Conservation (phyloP, 2,888 invertebrate species). For the Drosophila formosana region DNA sequence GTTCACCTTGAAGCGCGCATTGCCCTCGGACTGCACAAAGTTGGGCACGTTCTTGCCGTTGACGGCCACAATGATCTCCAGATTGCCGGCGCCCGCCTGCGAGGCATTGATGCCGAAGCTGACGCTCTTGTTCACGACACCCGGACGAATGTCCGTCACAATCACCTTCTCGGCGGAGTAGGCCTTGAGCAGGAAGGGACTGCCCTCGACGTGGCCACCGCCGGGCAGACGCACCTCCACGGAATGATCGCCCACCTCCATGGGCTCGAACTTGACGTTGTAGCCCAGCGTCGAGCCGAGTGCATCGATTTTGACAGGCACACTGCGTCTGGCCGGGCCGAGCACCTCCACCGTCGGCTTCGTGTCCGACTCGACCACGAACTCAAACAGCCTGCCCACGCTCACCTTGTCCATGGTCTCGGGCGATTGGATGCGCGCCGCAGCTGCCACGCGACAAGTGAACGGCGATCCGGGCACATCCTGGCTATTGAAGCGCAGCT, state of each 20-base stretch:
- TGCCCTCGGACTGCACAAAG: slow-evolving; percentile 98
- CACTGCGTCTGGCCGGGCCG: slow-evolving; percentile 90
- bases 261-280: slow-evolving; percentile 91
- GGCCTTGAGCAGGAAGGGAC: slow-evolving; percentile 97
- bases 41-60: slow-evolving; percentile 98
- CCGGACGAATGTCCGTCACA: slow-evolving; percentile 96
- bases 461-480: slow-evolving; percentile 93
- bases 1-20: slow-evolving; percentile 96
- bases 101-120: slow-evolving; percentile 96
- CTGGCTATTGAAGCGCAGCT: slow-evolving; percentile 97
- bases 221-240: slow-evolving; percentile 89
- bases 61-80: slow-evolving; percentile 98
- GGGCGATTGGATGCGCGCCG: slow-evolving; percentile 93
- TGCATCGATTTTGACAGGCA: slow-evolving; percentile 88
- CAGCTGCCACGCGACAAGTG: slow-evolving; percentile 88
- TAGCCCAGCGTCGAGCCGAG: slow-evolving; percentile 84
- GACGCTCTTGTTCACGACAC: slow-evolving; percentile 95
- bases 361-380: slow-evolving; percentile 94
- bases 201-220: slow-evolving; percentile 95
- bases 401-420: slow-evolving; percentile 96
- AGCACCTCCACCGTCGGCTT: slow-evolving; percentile 93
- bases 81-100: slow-evolving; percentile 96
- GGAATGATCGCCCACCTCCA: slow-evolving; percentile 97
- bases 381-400: slow-evolving; percentile 93
- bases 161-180: slow-evolving; percentile 98